Conservation (phyloP, 2,797 vertebrate species). For the Mareca strepera region DNA sequence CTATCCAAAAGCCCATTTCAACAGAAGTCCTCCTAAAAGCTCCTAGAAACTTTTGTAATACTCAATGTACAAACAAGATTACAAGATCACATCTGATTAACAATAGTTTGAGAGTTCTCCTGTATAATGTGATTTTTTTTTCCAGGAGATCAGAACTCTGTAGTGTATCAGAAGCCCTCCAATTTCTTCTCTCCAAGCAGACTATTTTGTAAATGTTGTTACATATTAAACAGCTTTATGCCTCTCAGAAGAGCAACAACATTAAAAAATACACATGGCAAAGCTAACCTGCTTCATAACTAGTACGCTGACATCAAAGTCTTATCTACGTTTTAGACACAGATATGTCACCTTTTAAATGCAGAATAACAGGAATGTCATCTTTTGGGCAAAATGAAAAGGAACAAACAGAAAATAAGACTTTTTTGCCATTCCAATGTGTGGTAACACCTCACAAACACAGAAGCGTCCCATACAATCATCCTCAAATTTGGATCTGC, state of each 20-base stretch:
- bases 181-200: background rate
- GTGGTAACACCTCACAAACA: background rate
- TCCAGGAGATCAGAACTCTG: background rate
- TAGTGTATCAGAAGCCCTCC: too few species aligned
- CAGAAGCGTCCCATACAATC: too few species aligned
- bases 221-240: background rate
- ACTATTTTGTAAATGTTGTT: background rate
- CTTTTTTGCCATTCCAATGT: background rate
- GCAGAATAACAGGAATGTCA: background rate
- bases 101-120: too few species aligned
- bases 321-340: too few species aligned
- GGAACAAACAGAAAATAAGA: too few species aligned
- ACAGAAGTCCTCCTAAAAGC: background rate
- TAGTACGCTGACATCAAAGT: too few species aligned
- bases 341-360: too few species aligned
- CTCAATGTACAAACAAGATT: background rate
- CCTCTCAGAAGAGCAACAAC: background rate
- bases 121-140: background rate
- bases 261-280: background rate
- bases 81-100: background rate
- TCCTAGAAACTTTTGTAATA: background rate
- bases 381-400: background rate
- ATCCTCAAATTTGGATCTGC: background rate
- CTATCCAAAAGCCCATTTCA: background rate
- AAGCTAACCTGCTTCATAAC: background rate